Evolutionary conservation across 2,113 vertebrate genomes (phyloP), one percentile per base, ranked within the genome.

Genomic region (Monopterus albus): DNA sequence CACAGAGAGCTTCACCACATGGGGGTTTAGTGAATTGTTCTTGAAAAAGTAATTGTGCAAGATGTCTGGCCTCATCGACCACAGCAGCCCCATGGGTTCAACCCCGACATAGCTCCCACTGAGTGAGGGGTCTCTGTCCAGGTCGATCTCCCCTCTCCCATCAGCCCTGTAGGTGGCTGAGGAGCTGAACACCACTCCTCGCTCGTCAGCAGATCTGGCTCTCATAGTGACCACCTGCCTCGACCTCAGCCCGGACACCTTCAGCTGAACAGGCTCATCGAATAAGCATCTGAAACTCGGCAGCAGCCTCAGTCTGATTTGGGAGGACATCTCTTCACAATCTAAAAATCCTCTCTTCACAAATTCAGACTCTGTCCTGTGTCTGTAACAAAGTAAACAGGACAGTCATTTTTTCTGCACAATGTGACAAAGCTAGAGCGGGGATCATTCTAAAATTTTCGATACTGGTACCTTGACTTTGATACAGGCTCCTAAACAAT

Each of bases 41-140:
- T 75, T 82, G 2, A 14, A 7, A 20, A 76, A 76, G 8, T 14
- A 14, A 50, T 28, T 71, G 63, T 82, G 73, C 6, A 42, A 12
- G 2, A 11, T 5, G 14, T 75, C 23, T 0, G 82, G 1, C 21
- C 2, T 75, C 75, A 89, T 31, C 1, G 82, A 78, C 72, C 73
- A 75, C 52, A 89, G 45, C 65, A 85, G 75, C 51, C 84, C 87
- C 84, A 85, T 85, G 21, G 87, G 84, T 25, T 83, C 78, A 0
- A 87, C 65, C 1, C 82, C 87, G 0, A 33, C 56, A 3, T 83
- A 89, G 57, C 68, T 83, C 10, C 84, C 84, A 0, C 70, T 31
- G 28, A 87, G 80, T 0, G 87, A 71, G 29, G 80, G 43, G 50
- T 87, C 72, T 39, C 53, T 64, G 11, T 58, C 6, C 49, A 85